Evolutionary conservation across 1,140 invertebrate genomes (phyloP).

Genomic region (Pogonomyrmex californicus): DNA sequence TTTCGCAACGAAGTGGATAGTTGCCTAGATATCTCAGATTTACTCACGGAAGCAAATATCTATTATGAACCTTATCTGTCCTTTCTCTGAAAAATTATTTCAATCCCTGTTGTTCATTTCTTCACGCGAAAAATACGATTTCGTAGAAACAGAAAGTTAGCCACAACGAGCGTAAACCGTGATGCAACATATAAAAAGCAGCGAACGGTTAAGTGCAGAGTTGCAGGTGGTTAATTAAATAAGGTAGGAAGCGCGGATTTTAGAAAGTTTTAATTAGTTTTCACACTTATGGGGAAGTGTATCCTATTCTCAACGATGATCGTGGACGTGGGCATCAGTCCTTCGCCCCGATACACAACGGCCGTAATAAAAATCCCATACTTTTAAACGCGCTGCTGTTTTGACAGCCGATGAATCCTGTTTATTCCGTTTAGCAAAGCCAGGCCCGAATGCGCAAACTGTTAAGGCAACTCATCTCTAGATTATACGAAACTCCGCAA

Average conservation of each 20-base stretch:
- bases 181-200: slow-evolving; percentile 27
- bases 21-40: slow-evolving; percentile 7
- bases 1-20: slow-evolving; percentile 19
- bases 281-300: slow-evolving; percentile 36
- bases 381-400: neutral
- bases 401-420: neutral
- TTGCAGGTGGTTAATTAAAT: slow-evolving; percentile 50
- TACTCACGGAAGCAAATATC: slow-evolving; percentile 17
- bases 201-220: slow-evolving; percentile 35
- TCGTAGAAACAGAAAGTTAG: slow-evolving; percentile 11
- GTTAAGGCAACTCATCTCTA: slow-evolving; percentile 13
- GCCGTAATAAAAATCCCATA: neutral
- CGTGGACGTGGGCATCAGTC: neutral
- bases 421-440: neutral
- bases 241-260: slow-evolving; percentile 30
- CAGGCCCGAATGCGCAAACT: neutral
- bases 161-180: slow-evolving; percentile 10
- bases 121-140: slow-evolving; percentile 4
- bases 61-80: neutral
- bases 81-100: neutral
- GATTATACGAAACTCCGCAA: slow-evolving; percentile 34
- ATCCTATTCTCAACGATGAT: slow-evolving; percentile 10
- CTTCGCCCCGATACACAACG: neutral
- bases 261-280: slow-evolving; percentile 57
- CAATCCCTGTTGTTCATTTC: neutral